A percentile compares a stretch with the other conserved stretches of the same genome.
Conservation (phyloP, 2,113 vertebrate species). For the Urocolius indicus region DNA sequence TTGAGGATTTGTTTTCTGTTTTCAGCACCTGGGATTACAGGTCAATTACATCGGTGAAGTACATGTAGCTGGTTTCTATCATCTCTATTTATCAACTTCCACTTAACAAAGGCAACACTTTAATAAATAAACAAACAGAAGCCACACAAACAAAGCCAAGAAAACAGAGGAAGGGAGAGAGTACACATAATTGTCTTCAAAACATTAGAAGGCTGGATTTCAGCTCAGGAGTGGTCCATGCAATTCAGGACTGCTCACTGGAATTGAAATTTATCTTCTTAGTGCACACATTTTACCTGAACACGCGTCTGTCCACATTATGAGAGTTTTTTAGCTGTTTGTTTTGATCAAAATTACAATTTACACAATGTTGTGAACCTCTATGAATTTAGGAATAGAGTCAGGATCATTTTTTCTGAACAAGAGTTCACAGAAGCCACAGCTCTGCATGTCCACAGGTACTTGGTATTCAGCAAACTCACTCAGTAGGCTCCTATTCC, state of each 20-base stretch:
- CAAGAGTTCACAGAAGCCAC: not conserved
- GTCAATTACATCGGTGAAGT: not conserved
- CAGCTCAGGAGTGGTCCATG: not conserved
- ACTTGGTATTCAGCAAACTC: fast-evolving
- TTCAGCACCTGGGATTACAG: not conserved
- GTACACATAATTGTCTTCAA: not conserved
- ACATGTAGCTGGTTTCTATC: not conserved
- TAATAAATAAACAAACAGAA: not conserved
- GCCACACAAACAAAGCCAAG: not conserved
- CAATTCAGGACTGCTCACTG: not conserved
- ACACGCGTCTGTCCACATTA: not conserved
- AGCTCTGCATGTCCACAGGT: not conserved
- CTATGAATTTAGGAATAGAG: not conserved
- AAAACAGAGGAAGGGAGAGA: not conserved
- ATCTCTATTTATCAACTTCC: not conserved
- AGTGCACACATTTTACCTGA: fast-evolving
- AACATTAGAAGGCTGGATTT: not conserved
- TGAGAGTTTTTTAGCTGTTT: not conserved
- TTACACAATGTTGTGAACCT: not conserved
- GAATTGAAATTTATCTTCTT: not conserved
- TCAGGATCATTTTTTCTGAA: not conserved
- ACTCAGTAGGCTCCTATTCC: fast-evolving
- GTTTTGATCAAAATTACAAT: not conserved
- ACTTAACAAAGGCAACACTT: not conserved
- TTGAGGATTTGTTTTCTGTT: not conserved